Base-by-base conservation (phyloP, 2,888 invertebrate genomes). In the Anthoptus insignis region DNA sequence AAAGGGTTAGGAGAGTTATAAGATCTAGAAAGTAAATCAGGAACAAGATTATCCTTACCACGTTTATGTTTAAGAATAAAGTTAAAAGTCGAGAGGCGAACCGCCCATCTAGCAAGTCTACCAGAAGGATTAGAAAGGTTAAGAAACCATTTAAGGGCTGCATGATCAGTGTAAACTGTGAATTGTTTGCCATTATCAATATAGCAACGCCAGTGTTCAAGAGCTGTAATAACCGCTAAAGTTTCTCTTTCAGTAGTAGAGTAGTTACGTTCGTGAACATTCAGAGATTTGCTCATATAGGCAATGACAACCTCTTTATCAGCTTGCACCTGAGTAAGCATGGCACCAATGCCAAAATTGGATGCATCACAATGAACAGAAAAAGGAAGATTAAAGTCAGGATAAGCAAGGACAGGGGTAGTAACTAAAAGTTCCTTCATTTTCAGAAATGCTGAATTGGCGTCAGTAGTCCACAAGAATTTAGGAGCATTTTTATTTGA, bases 391-490 rank as follows among this genome's bases (percentile, higher is more conserved):
- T 68, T 68, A 37, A 73, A 74, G 0, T 74, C 47, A 5, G 73
- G 74, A 27, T 74, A 76, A 24, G 65, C 8, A 0, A 73, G 52
- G 2, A 74, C 60, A 5, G 74, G 72, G 0, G 71, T 54, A 11
- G 70, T 68, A 8, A 68, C 52, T 11, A 74, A 27, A 24, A 34
- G 45, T 22, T 60, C 39, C 37, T 73, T 73, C 5, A 73, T 37
- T 7, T 49, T 58, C 3, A 39, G 13, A 54, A 71, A 73, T 21
- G 73, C 57, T 1, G 19, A 14, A 9, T 71, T 65, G 3, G 73
- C 73, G 13, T 73, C 70, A 2, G 47, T 24, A 29, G 64, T 68
- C 74, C 75, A 76, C 8, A 8, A 8, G 37, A 77, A 74, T 0
- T 67, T 63, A 11, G 73, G 65, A 2, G 64, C 54, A 8, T 66